Percentiles rank a stretch among this genome's conserved stretches.
phyloP scores from a whole-genome alignment of 2,888 invertebrate genomes.

The Phlogophora meticulosa region DNA sequence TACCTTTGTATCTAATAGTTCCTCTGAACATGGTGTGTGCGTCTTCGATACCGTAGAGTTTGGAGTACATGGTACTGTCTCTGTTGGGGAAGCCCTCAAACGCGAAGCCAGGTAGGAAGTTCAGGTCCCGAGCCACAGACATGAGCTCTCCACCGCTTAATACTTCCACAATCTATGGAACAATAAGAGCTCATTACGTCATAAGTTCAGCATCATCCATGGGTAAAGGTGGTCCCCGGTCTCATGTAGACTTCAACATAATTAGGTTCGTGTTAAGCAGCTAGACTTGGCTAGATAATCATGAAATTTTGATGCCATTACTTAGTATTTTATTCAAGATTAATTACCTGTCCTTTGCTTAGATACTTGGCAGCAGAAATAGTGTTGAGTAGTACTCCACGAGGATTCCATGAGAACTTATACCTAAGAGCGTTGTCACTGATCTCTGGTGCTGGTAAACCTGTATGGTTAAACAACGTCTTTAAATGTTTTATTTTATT shows the following conservation, averaged over 20 bases:
- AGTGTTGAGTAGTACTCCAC: constrained; percentile 97
- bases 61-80: constrained; percentile 97
- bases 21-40: constrained; percentile 98
- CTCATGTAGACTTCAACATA: no score
- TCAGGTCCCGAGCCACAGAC: constrained; percentile 94
- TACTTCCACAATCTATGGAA: constrained; percentile 95
- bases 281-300: neutral
- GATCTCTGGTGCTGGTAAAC: constrained; percentile 98
- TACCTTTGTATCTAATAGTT: constrained; percentile 96
- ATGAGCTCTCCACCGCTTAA: constrained; percentile 97
- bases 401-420: constrained; percentile 99
- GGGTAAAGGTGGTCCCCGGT: no score
- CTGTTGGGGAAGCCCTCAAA: constrained; percentile 99
- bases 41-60: constrained; percentile 96
- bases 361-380: constrained; percentile 97
- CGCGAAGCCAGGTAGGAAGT: constrained; percentile 99
- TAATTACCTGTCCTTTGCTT: constrained; percentile 93
- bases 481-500: neutral
- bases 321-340: no score
- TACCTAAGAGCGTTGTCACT: constrained; percentile 97
- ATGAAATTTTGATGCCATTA: no score
- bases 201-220: neutral
- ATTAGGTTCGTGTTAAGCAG: no score
- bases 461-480: constrained; percentile 74
- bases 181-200: neutral